Conservation (phyloP, 2,888 invertebrate species). For the Amiota minor region DNA sequence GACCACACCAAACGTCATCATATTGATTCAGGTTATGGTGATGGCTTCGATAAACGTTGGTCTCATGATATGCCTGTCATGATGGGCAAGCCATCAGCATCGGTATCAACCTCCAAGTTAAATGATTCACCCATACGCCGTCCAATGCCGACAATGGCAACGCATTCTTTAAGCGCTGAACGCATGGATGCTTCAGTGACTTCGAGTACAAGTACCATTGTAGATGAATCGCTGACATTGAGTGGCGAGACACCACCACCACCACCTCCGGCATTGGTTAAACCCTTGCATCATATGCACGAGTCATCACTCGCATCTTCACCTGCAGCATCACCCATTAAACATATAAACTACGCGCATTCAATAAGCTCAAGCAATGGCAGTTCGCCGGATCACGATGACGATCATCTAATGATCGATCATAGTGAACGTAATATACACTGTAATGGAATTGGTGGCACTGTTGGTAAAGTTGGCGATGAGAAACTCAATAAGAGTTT, state of each 20-base stretch:
- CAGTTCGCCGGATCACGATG: constrained; percentile 71
- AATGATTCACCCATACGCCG: constrained; percentile 62
- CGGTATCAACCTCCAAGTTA: constrained; percentile 58
- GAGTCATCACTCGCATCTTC: constrained; percentile 27
- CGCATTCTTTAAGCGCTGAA: constrained; percentile 58
- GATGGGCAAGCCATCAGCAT: constrained; percentile 54
- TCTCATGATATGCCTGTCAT: constrained; percentile 79
- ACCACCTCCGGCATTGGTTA: constrained; percentile 47
- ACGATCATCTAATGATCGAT: constrained; percentile 68
- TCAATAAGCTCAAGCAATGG: constrained; percentile 69
- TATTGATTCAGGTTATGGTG: constrained; percentile 92
- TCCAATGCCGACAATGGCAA: constrained; percentile 62
- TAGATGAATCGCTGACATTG: constrained; percentile 62
- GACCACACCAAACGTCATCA: constrained; percentile 77
- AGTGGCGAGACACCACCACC: constrained; percentile 31
- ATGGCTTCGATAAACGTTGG: constrained; percentile 87
- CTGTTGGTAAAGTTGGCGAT: constrained; percentile 46
- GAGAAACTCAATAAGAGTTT: constrained; percentile 70
- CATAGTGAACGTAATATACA: constrained; percentile 59
- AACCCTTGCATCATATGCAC: constrained; percentile 39
- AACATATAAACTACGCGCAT: constrained; percentile 58
- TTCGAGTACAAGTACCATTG: constrained; percentile 68
- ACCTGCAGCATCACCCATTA: constrained; percentile 57
- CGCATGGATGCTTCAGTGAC: constrained; percentile 69
- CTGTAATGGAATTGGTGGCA: constrained; percentile 46